Base-by-base conservation (phyloP, 1,140 invertebrate genomes). In the Brachionus rubens region DNA sequence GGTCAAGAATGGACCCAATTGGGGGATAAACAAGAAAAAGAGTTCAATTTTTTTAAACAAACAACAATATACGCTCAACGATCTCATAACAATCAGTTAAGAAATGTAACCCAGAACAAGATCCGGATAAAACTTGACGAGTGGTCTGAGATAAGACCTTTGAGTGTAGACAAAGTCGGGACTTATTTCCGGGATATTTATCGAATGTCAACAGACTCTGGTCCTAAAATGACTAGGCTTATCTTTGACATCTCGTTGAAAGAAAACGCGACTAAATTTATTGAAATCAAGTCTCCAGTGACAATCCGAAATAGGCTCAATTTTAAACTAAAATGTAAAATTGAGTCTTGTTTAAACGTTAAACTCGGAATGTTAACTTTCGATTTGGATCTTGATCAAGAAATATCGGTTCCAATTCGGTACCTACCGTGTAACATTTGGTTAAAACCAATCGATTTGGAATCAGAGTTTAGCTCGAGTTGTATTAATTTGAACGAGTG, bases 131-230 rank as follows among this genome's bases (percentile, higher is more conserved):
- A 90, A 75, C 89, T 98, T 19, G 91, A 94, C 78, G 94, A 93
- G 9, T 98, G 94, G 93, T 88, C 89, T 62, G 86, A 91, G 41
- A 88, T 93, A 70, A 88, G 89, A 78, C 92, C 95, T 14, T 90
- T 99, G 1, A 92, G 92, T 2, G 91, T 99, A 1, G 95, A 98
- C 85, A 91, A 91, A 85, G 94, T 97, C 14, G 96, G 95, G 1
- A 88, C 92, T 16, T 98, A 92, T 83, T 98, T 97, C 82, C 85
- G 95, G 68, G 88, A 92, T 78, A 89, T 91, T 1, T 86, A 87
- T 12, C 78, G 80, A 16, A 48, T 72, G 43, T 50, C 24, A 21
- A 24, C 2, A 3, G 24, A 56, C 3, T 2, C 4, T 16, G 50
- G 46, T n/a, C 26, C 14, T 12, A 77, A 77, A 68, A 72, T 68